phyloP scores from a whole-genome alignment of 2,888 invertebrate species.

The Perdita meconis region DNA sequence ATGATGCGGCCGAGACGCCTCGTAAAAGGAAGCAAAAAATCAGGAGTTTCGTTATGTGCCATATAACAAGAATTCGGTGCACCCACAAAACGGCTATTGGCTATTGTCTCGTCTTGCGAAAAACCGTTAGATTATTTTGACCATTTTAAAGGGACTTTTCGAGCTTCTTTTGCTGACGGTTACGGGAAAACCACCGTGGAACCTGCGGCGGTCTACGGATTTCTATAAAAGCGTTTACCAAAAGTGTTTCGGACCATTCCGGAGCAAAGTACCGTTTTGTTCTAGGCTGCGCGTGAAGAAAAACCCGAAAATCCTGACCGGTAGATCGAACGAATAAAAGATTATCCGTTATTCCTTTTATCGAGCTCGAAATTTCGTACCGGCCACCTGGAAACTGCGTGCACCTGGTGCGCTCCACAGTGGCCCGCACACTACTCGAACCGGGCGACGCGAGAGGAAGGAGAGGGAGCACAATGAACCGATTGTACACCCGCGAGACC shows the following conservation, averaged over 20 bases:
- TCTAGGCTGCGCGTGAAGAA: background rate
- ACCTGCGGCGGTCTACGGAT: background rate
- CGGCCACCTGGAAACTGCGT: slow-evolving; percentile 50
- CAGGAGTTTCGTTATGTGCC: slow-evolving; percentile 54
- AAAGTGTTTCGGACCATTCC: background rate
- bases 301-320: too few relatives aligned
- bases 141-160: background rate
- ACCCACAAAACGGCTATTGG: slow-evolving; percentile 20
- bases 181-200: slow-evolving; percentile 14
- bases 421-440: slow-evolving; percentile 33
- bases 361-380: slow-evolving; percentile 23
- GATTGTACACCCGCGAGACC: slow-evolving; percentile 44
- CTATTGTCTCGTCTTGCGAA: slow-evolving; percentile 18
- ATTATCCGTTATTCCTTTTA: background rate
- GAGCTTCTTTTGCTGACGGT: background rate
- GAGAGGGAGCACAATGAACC: slow-evolving; percentile 53
- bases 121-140: slow-evolving; percentile 28
- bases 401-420: slow-evolving; percentile 51
- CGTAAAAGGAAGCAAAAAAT: slow-evolving; percentile 28
- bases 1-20: background rate
- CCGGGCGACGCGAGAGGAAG: background rate
- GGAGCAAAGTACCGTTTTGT: background rate
- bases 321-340: background rate
- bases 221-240: background rate
- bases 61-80: slow-evolving; percentile 45